Base-by-base conservation (phyloP, 2,797 vertebrate genomes). In the Acanthis flammea region DNA sequence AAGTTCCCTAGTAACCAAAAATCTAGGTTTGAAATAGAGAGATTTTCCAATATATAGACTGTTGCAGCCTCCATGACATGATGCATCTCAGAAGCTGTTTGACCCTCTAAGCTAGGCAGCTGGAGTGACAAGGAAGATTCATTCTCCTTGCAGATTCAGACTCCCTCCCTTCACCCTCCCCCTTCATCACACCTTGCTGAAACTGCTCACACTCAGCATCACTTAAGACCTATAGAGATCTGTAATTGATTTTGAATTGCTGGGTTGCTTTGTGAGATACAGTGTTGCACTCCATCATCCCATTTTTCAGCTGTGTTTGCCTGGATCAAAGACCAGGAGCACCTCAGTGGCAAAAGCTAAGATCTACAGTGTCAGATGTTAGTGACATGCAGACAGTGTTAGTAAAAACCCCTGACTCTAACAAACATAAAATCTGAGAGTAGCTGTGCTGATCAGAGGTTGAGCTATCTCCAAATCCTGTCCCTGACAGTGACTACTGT, bases 131-230 rank as follows among this genome's bases (percentile, higher is more conserved):
- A 39, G 23, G 57, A 83, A 65, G 16, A 31, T 73, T 25, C 15
- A 55, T 61, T 75, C 42, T 88, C 37, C 30, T 18, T 68, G 55
- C 25, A 53, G 55, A 44, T 88, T 75, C 50, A 58, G 73, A 31
- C 14, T 65, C 39, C 13, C 22, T 83, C 41, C 42, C 23, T 70
- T 78, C 15, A 7, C 30, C 31, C 22, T 79, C 17, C 17, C 1
- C 3, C 16, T 57, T 84, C 68, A 33, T 55, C 0, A 0, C 33
- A 74, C 18, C 27, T 71, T 1, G 0, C 66, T 77, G 62, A 62
- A 81, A 48, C 19, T 55, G 22, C 41, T 87, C 53, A 68, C 37
- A 33, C 16, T 11, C 35, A 67, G 55, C 51, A 58, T n/a, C 35
- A 35, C 12, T 63, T 53, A 35, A 62, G 28, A 77, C 14, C 19